Conservation (phyloP, 2,888 invertebrate genomes). For the Trachelus tabidus region DNA sequence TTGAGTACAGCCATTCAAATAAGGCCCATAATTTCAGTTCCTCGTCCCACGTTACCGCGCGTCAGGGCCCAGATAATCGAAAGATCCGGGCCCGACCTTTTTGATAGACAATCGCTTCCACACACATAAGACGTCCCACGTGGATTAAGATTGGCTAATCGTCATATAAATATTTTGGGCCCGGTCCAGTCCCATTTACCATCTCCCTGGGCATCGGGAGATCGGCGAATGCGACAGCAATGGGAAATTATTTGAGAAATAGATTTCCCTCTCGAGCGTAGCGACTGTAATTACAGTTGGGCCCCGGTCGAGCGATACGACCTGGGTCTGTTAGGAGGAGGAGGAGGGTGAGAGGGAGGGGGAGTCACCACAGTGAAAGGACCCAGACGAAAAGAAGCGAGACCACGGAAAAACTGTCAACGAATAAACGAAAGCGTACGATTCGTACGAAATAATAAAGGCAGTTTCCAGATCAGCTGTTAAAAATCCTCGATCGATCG, state of each 20-base stretch:
- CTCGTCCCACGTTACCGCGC: background rate
- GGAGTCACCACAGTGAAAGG: background rate
- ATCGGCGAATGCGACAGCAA: background rate
- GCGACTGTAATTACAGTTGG: background rate
- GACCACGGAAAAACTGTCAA: background rate
- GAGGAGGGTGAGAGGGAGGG: too few relatives aligned
- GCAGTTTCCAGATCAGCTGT: background rate
- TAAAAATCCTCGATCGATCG: background rate
- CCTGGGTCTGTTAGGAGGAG: background rate
- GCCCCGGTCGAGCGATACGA: background rate
- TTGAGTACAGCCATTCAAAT: background rate
- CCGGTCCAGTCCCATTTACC: background rate
- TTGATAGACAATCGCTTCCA: background rate
- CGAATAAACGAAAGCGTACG: background rate
- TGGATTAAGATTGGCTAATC: background rate
- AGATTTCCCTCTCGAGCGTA: background rate
- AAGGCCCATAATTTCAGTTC: background rate
- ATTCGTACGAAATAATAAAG: background rate
- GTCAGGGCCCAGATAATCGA: background rate
- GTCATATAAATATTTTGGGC: background rate
- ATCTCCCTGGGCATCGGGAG: background rate
- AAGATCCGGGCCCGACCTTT: background rate
- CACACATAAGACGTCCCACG: background rate
- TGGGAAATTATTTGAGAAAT: background rate
- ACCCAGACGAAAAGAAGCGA: background rate